phyloP scores from a whole-genome alignment of 2,797 vertebrate species.

The Florisuga fusca region DNA sequence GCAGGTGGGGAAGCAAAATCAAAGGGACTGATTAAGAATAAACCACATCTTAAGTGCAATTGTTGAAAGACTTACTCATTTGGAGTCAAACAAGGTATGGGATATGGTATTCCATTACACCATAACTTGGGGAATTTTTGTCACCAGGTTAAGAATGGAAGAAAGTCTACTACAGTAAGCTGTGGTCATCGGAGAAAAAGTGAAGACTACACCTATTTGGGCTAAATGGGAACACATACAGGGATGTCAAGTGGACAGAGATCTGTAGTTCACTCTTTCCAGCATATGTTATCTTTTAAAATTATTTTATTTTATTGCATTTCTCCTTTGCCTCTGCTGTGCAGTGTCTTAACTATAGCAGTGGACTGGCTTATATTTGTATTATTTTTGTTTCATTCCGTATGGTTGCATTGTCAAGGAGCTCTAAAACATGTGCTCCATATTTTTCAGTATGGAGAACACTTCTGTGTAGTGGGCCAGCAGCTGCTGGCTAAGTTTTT shows the following conservation, averaged over 20 bases:
- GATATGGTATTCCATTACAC: neutral
- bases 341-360: neutral
- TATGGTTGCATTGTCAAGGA: slow-evolving; percentile 25
- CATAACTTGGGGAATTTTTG: neutral
- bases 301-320: neutral
- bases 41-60: slow-evolving; percentile 36
- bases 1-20: slow-evolving; percentile 40
- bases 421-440: neutral
- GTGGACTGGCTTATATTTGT: neutral
- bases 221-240: neutral
- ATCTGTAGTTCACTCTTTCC: neutral
- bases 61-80: slow-evolving; percentile 4
- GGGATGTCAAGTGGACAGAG: neutral
- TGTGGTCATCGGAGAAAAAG: neutral
- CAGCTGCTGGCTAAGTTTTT: slow-evolving; percentile 37
- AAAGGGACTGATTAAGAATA: slow-evolving; percentile 34
- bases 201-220: neutral
- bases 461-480: neutral
- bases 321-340: neutral
- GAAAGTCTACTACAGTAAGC: neutral
- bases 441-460: neutral
- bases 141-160: neutral
- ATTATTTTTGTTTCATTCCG: neutral
- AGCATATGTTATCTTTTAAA: fast-evolving
- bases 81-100: neutral